Base-by-base conservation (phyloP, 2,113 vertebrate genomes). In the Puma concolor region DNA sequence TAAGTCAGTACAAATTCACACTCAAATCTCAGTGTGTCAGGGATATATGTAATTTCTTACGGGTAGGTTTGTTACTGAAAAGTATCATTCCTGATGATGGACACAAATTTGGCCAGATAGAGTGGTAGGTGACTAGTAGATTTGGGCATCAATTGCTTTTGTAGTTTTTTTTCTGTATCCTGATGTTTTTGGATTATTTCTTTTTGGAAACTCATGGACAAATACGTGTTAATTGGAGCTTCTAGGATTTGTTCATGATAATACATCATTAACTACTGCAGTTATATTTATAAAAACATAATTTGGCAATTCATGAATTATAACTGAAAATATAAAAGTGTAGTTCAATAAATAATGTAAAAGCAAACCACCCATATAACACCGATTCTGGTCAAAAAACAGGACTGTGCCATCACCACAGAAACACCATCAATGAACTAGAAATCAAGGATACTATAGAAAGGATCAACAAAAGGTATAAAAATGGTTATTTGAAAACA, bases 121-220 rank as follows among this genome's bases (percentile, higher is more conserved):
- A 48, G 33, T 60, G 36, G 16, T 60, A 87, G 29, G 27, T 93
- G 54, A 21, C 50, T 74, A 44, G 54, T 88, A 31, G 21, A 7
- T 76, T 94, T 80, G 27, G 60, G 4, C 21, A 79, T 1, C n/a
- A 97, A 25, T 54, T 93, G 23, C n/a, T 93, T 95, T 41, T 95
- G 69, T 2, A 91, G 21, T 4, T n/a, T 96, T 91, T 76, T 76
- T 95, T 93, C 63, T 93, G 4, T 86, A 50, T 83, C 25, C 7
- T 83, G 1, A 29, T 91, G 5, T 72, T 91, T 90, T 54, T 14
- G 41, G n/a, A 44, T 83, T 57, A 48, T 88, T 94, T 96, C 15
- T 79, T 95, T 93, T 96, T 31, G 90, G 77, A 96, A 96, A 69
- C 83, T 87, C 17, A 36, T 87, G 23, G 36, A 12, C 79, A 93